Percentiles rank a stretch among this genome's conserved stretches.
These are phyloP conservation scores for Podotricha telesiphe DNA, from an alignment of 2,888 invertebrate genomes.

Conservation along the genomic window DNA sequence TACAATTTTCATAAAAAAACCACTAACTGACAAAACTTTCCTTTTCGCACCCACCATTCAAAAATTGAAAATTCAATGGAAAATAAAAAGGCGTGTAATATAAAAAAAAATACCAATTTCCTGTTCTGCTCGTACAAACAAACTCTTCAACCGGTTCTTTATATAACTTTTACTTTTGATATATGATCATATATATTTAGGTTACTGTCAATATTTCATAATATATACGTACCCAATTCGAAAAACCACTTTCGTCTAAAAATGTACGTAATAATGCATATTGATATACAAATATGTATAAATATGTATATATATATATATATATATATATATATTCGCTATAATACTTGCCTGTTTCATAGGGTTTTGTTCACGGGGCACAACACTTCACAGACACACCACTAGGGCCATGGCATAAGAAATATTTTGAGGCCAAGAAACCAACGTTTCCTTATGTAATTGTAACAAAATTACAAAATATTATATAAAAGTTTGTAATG, in stretches of 20 bases:
- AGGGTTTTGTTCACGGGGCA: neutral
- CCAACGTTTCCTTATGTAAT: neutral
- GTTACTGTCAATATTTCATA: conserved; percentile 7
- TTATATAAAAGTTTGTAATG: conserved; percentile 12
- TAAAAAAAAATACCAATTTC: neutral
- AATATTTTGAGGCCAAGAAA: too few relatives aligned
- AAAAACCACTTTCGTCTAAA: too few relatives aligned
- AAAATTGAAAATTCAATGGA: neutral
- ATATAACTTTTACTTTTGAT: conserved; percentile 17
- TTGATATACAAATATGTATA: too few relatives aligned
- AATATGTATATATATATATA: neutral
- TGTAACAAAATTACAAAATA: conserved; percentile 13
- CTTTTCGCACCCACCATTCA: neutral
- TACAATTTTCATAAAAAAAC: neutral
- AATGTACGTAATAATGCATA: too few relatives aligned
- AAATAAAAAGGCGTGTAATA: neutral
- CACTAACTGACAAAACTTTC: too few relatives aligned
- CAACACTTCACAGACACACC: neutral
- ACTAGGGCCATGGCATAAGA: neutral
- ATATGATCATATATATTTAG: conserved; percentile 9
- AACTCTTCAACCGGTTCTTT: conserved; percentile 1
- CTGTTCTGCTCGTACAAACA: too few relatives aligned
- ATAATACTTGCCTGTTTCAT: neutral
- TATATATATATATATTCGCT: neutral
- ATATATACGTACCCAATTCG: neutral